Evolutionary conservation across 2,888 invertebrate genomes (phyloP).

Genomic region (Hirtodrosophila confusa): DNA sequence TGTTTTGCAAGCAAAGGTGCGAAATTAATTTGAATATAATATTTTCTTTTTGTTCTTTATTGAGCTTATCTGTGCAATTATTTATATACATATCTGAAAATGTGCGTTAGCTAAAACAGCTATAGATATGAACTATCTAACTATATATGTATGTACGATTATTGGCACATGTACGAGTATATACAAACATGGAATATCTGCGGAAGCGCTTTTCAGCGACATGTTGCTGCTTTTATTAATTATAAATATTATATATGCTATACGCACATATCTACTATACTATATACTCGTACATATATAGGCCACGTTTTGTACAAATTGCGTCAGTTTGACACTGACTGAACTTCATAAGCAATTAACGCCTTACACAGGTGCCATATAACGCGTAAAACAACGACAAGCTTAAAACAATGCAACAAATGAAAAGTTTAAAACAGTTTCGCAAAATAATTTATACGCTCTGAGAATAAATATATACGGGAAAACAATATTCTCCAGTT

Average conservation of each 20-base stretch:
- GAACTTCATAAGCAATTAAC: slow-evolving; percentile 12
- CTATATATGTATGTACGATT: not conserved
- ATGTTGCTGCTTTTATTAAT: too few relatives aligned
- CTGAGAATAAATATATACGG: too few relatives aligned
- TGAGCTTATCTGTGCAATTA: slow-evolving; percentile 19
- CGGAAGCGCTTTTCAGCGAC: too few relatives aligned
- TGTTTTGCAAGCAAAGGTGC: slow-evolving; percentile 6
- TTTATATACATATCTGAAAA: not conserved
- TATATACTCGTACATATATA: not conserved
- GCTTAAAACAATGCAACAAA: not conserved
- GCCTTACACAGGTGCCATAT: not conserved
- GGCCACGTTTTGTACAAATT: too few relatives aligned
- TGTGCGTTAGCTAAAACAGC: not conserved
- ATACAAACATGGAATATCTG: not conserved
- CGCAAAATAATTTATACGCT: too few relatives aligned
- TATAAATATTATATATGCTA: too few relatives aligned
- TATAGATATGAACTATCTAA: slow-evolving; percentile 4
- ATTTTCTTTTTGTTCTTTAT: not conserved
- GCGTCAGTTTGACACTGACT: not conserved
- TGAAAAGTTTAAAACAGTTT: not conserved
- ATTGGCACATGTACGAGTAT: too few relatives aligned
- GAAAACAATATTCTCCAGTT: too few relatives aligned
- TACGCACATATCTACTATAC: slow-evolving; percentile 5
- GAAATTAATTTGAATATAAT: slow-evolving; percentile 2
- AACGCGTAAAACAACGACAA: not conserved